Base-by-base conservation (phyloP, 23 tunicate species). In the Diplosoma virens region DNA sequence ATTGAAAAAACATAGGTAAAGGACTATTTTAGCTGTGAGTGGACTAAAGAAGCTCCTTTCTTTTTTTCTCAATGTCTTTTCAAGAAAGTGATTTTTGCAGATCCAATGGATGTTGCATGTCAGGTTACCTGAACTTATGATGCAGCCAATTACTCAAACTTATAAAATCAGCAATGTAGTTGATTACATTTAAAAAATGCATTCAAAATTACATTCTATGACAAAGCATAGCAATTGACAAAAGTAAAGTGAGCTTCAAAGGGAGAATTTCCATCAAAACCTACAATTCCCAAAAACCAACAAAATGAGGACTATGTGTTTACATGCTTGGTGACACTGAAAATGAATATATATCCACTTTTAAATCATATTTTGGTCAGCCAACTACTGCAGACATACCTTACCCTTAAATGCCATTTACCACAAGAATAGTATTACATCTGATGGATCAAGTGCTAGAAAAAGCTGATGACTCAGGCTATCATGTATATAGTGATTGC, bases 231-330 rank as follows among this genome's bases (percentile, higher is more conserved):
- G 21, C 65, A 58, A 23, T 58, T 58, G 65, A 41, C 50, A 14
- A 41, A 41, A 41, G 50, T 41, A 41, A 9, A 14, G 50, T 41
- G 50, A 14, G 50, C 29, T 60, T 60, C 14, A 11, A 58, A 58
- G 59, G 59, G 1, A 53, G 68, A 14, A 60, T 3, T 14, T 28
- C 29, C 29, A 24, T 60, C 27, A 60, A 60, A 14, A 60, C 68
- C 2, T 60, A 60, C 68, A 60, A 60, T 26, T 32, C 68, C 28
- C 68, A 60, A 14, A 60, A 60, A 30, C 68, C 68, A 2, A 60
- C 27, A 24, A 60, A 60, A 14, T 60, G 68, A 32, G 68, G 68
- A 25, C 68, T 60, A 18, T 1, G 68, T 3, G 29, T 60, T 28
- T 11, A 41, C 50, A 14, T 41, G 50, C 50, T 41, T 41, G 9